Base-by-base conservation (phyloP, 2,797 vertebrate species). In the Lophotriccus pileatus region DNA sequence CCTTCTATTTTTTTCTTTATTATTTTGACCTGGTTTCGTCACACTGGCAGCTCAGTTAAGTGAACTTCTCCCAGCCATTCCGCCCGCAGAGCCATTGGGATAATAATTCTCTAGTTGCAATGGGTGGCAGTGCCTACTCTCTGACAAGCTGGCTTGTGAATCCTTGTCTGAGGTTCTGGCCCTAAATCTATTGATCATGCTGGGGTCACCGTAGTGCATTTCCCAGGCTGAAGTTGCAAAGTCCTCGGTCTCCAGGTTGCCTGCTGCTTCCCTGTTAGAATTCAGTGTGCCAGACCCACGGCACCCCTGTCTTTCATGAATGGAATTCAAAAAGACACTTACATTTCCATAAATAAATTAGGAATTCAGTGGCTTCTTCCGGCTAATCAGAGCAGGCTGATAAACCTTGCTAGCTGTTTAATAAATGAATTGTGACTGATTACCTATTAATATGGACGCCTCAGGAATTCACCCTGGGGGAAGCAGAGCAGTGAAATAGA, bases 351-450 rank as follows among this genome's bases (percentile, higher is more conserved):
- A 99, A 99, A 99, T 99, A 99, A 99, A 99, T 99, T 99, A 99
- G 98, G 98, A 99, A 99, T 99, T 99, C 99, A 99, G 98, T 98
- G 98, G 98, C 99, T 99, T 99, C 99, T 99, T 98, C 97, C 90
- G 98, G 99, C 99, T 99, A 99, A 99, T 99, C 99, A 99, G 98
- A 97, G 98, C 95, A 98, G 97, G 98, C 98, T 98, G 99, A 98
- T 99, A 99, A 99, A 99, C 98, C 99, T 99, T 99, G 99, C 98
- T 99, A 98, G 98, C 98, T 98, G 98, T 99, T 99, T 99, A 99
- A 99, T 99, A 99, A 99, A 99, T 99, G 99, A 99, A 99, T 99
- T 99, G 99, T 99, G 99, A 99, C 99, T 99, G 99, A 99, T 99
- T 99, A 99, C 99, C 99, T 99, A 99, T 99, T 99, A 99, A 99